Base-by-base conservation (phyloP, 2,797 vertebrate species). In the Takifugu ocellatus region DNA sequence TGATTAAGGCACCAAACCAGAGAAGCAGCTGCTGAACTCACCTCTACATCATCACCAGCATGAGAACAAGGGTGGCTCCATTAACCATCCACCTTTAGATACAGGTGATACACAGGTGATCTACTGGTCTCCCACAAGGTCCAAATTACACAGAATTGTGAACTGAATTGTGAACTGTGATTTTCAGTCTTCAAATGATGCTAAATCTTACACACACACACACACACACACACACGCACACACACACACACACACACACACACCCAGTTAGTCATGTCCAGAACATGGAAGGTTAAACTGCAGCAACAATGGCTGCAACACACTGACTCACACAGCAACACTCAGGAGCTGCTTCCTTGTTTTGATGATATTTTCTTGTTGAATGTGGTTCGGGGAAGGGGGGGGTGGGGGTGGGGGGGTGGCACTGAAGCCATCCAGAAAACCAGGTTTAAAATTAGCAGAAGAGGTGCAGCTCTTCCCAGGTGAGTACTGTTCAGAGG, bases 401-500 rank as follows among this genome's bases (percentile, higher is more conserved):
- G 5, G 27, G 6, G 14, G 14, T 16, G 6, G 56, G 48, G 3
- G 2, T 5, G 39, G 49, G 54, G 46, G 29, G 25, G 36, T 61
- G 48, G 11, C 3, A 50, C 59, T 43, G 27, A 64, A 68, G 55
- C 54, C 51, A 42, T 39, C 51, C 58, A 36, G n/a, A 55, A 63
- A 10, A 15, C 1, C 0, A 49, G 5, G 24, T 53, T 64, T 75
- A 60, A 68, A 73, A 67, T 76, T 74, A 62, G 17, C 54, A 67
- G 46, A 24, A 39, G 27, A 27, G 17, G 15, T 59, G 58, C 39
- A 11, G 10, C 48, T 63, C 25, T 21, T 49, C 52, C 49, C 50
- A 17, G 21, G 44, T 3, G 5, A 31, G 53, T 6, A 5, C 16
- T 39, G 47, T 14, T 49, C 53, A 75, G 72, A 65, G 73, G 72